Evolutionary conservation across 2,113 vertebrate species (phyloP).

Genomic region (Ochotona curzoniae): DNA sequence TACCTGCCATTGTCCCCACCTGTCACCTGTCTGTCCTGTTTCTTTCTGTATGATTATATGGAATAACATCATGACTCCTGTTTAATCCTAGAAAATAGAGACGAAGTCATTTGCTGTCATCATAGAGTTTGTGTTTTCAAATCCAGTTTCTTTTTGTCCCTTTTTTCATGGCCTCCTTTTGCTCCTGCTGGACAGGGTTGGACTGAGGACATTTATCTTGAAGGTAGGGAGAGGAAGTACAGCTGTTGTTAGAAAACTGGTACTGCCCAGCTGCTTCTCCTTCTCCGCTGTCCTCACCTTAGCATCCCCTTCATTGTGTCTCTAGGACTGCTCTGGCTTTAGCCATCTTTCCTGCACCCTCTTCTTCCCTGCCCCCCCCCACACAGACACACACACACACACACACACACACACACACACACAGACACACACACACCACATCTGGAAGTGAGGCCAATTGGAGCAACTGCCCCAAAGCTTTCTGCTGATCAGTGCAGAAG

Average conservation of each 20-base stretch:
- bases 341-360: fast-evolving
- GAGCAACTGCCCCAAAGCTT: not conserved
- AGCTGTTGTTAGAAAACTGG: not conserved
- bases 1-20: constrained; percentile 16
- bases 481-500: not conserved
- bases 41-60: not conserved
- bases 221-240: not conserved
- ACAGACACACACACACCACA: too few relatives aligned
- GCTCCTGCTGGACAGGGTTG: not conserved
- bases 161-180: not conserved
- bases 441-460: not conserved
- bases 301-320: not conserved
- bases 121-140: constrained; percentile 26
- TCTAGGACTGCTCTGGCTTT: not conserved
- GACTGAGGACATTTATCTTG: not conserved
- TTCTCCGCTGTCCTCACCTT: constrained; percentile 12
- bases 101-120: constrained; percentile 7
- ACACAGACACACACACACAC: too few relatives aligned
- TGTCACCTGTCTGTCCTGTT: not conserved
- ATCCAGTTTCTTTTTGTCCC: not conserved
- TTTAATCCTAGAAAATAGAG: not conserved
- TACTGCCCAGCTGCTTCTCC: not conserved
- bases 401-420: too few relatives aligned
- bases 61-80: not conserved
- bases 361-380: too few relatives aligned